phyloP scores from a whole-genome alignment of 1,140 invertebrate genomes.

The Hirudo medicinalis region DNA sequence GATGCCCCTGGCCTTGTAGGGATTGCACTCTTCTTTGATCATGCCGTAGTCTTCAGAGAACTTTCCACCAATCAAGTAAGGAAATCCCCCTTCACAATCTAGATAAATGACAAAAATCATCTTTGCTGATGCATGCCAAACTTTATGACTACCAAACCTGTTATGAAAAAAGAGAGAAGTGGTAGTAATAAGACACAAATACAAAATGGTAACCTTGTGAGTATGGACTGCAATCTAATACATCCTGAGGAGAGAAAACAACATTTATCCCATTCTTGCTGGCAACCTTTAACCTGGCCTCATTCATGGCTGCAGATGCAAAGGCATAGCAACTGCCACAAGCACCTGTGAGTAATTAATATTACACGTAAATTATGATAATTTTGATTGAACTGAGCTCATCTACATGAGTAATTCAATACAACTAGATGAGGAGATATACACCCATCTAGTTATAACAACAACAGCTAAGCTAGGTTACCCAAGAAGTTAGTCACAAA shows the following conservation, averaged over 20 bases:
- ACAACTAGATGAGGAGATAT: too few relatives aligned
- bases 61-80: slow-evolving; percentile 46
- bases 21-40: slow-evolving; percentile 43
- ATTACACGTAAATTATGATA: neutral
- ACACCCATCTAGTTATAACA: too few relatives aligned
- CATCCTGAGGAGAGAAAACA: slow-evolving; percentile 44
- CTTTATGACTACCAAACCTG: too few relatives aligned
- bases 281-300: slow-evolving; percentile 40
- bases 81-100: slow-evolving; percentile 47
- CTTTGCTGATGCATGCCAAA: too few relatives aligned
- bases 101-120: neutral
- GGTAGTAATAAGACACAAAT: too few relatives aligned
- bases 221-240: slow-evolving; percentile 41
- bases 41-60: slow-evolving; percentile 46
- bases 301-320: slow-evolving; percentile 43
- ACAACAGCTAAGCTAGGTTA: neutral
- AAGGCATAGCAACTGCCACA: slow-evolving; percentile 49
- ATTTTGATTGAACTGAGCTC: neutral
- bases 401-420: too few relatives aligned
- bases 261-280: slow-evolving; percentile 41
- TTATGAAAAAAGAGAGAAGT: too few relatives aligned
- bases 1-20: slow-evolving; percentile 40
- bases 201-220: slow-evolving; percentile 17
- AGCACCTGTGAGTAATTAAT: slow-evolving; percentile 23
- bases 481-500: neutral